Base-by-base conservation (phyloP, 2,797 vertebrate genomes). In the Knipowitschia caucasica region DNA sequence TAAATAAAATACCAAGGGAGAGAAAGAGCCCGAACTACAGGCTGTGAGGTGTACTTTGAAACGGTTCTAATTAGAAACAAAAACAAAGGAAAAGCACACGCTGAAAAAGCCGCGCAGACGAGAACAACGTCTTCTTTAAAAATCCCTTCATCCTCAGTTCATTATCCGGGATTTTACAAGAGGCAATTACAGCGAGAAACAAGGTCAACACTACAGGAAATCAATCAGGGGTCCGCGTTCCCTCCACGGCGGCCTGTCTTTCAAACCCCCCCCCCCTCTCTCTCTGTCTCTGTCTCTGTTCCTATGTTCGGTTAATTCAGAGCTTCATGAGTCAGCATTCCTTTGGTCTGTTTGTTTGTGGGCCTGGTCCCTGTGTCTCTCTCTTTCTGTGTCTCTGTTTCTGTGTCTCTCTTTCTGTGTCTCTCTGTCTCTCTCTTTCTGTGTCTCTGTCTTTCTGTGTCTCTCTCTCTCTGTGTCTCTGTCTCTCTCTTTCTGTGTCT, bases 241-340 rank as follows among this genome's bases (percentile, higher is more conserved):
- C 29, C 35, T 43, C 53, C 42, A 27, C 36, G 47, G 11, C 40
- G n/a, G 42, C 30, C 35, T 20, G 27, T 53, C 11, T 56, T 50
- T 52, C 29, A 1, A n/a, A n/a, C n/a, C n/a, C n/a, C n/a, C n/a
- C n/a, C n/a, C n/a, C n/a, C n/a, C n/a, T n/a, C n/a, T n/a, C n/a
- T n/a, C n/a, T 59, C 18, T 44, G 29, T 43, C 15, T 33, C 58
- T 51, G 14, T 64, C 47, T 53, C 46, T 35, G 31, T 33, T 56
- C 47, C 54, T 47, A 39, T 56, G 63, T 64, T 69, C 45, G 64
- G 40, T 49, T 70, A 62, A 80, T 25, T 75, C 76, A 78, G 69
- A 56, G 62, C 43, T 57, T 64, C 43, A 59, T 76, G 70, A 84
- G 59, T 78, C 74, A 72, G 67, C 74, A 66, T 62, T 64, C 52